These are phyloP conservation scores for Stichodactyla helianthus DNA, from an alignment of 64 coral and sea anemone species.

Conservation along the genomic window DNA sequence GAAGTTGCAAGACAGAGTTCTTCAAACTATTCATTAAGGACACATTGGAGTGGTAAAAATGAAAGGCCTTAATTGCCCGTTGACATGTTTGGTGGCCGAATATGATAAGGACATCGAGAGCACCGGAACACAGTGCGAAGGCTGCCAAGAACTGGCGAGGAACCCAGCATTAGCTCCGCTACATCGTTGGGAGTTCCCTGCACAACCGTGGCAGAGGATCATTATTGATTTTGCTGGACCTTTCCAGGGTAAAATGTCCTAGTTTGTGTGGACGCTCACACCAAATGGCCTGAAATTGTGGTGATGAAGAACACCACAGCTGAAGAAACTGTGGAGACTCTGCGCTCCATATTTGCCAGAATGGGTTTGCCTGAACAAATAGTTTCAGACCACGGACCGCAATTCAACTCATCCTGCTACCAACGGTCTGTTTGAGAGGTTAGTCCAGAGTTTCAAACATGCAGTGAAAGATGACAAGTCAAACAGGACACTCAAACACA, in stretches of 20 bases:
- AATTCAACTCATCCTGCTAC: too few relatives aligned
- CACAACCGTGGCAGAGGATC: conserved; percentile 35
- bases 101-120: conserved; percentile 49
- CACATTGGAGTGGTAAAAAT: conserved; percentile 47
- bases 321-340: too few relatives aligned
- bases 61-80: conserved; percentile 25
- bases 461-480: too few relatives aligned
- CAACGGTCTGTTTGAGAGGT: too few relatives aligned
- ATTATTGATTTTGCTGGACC: conserved; percentile 44
- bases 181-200: conserved; percentile 47
- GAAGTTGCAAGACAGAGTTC: conserved; percentile 48
- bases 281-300: too few relatives aligned
- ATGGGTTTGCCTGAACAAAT: not conserved
- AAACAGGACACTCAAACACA: too few relatives aligned
- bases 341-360: too few relatives aligned
- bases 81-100: conserved; percentile 38
- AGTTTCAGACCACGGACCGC: too few relatives aligned
- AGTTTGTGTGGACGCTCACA: too few relatives aligned
- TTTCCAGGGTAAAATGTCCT: not conserved
- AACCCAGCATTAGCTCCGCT: conserved; percentile 17
- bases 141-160: conserved; percentile 30
- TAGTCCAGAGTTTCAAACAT: too few relatives aligned
- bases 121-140: conserved; percentile 11
- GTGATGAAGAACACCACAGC: too few relatives aligned
- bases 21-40: conserved; percentile 42